A percentile compares a stretch with the other conserved stretches of the same genome.
Evolutionary conservation across 2,888 invertebrate genomes (phyloP).

Genomic region (Tetranychus piercei): DNA sequence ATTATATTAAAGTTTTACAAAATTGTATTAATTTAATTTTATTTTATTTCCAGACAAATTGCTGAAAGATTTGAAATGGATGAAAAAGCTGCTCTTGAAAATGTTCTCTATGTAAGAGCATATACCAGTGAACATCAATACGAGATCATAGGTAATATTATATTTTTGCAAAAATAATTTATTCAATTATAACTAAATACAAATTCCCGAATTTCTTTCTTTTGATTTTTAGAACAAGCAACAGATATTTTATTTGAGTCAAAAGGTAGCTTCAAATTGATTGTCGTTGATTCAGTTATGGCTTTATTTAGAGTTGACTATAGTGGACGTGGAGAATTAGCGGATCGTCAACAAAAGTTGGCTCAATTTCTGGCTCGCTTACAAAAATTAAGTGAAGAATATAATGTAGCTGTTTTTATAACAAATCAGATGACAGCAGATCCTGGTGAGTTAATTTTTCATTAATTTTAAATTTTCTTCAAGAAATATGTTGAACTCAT

Average conservation of each 20-base stretch:
- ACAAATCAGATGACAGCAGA: conserved; percentile 69
- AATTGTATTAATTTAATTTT: no score
- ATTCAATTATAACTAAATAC: no score
- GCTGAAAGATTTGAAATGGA: conserved; percentile 57
- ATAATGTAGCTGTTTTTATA: conserved; percentile 60
- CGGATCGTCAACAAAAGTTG: conserved; percentile 57
- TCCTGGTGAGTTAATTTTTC: conserved; percentile 38
- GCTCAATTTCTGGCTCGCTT: conserved; percentile 55
- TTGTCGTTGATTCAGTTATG: conserved; percentile 56
- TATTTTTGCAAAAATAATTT: no score
- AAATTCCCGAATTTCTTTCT: no score
- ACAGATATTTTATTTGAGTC: conserved; percentile 64
- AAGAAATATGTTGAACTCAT: background rate
- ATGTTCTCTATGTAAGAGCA: conserved; percentile 59
- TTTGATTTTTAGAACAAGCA: conserved; percentile 33
- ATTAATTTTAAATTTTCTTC: background rate
- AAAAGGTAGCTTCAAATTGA: conserved; percentile 45
- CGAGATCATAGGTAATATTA: conserved; percentile 37
- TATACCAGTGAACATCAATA: conserved; percentile 64
- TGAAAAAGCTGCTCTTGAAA: conserved; percentile 52
- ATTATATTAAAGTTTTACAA: no score
- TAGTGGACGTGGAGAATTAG: conserved; percentile 55
- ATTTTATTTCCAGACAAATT: conserved; percentile 33
- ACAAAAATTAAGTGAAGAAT: conserved; percentile 64
- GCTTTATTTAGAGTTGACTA: conserved; percentile 56